Evolutionary conservation across 2,888 invertebrate genomes (phyloP).

Genomic region (Nomada flava): DNA sequence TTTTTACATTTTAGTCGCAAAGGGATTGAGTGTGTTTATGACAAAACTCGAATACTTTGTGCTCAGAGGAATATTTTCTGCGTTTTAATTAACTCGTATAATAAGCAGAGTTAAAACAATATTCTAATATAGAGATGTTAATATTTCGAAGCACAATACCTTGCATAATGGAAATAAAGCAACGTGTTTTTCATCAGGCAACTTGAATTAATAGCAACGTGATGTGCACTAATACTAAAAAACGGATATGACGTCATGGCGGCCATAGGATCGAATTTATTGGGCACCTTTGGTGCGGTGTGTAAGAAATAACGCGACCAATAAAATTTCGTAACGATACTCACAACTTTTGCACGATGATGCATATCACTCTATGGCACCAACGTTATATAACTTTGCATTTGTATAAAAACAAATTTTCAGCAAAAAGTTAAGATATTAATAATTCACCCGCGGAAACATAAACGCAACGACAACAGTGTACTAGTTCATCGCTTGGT

Average conservation of each 20-base stretch:
- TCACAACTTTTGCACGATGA: neutral
- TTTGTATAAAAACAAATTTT: neutral
- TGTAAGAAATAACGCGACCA: neutral
- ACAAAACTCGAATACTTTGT: too few species aligned
- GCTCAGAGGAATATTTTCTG: neutral
- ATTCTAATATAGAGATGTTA: neutral
- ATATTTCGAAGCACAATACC: neutral
- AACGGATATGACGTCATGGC: slow-evolving; percentile 54
- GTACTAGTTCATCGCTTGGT: neutral
- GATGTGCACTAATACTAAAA: slow-evolving; percentile 39
- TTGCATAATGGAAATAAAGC: neutral
- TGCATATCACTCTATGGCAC: neutral
- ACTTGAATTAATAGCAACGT: slow-evolving; percentile 11
- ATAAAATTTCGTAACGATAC: slow-evolving; percentile 1
- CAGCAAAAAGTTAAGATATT: neutral
- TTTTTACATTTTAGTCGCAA: too few species aligned
- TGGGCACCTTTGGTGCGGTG: neutral
- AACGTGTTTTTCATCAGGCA: neutral
- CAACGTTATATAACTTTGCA: neutral
- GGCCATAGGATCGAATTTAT: slow-evolving; percentile 46
- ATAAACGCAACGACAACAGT: slow-evolving; percentile 4
- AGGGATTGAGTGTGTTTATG: too few species aligned
- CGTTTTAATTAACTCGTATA: neutral
- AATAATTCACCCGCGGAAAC: slow-evolving; percentile 24
- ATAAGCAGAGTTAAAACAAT: neutral